A percentile compares a stretch with the other conserved stretches of the same genome.
Conservation (phyloP, 1,140 invertebrate species). For the Lanistes nyassanus region DNA sequence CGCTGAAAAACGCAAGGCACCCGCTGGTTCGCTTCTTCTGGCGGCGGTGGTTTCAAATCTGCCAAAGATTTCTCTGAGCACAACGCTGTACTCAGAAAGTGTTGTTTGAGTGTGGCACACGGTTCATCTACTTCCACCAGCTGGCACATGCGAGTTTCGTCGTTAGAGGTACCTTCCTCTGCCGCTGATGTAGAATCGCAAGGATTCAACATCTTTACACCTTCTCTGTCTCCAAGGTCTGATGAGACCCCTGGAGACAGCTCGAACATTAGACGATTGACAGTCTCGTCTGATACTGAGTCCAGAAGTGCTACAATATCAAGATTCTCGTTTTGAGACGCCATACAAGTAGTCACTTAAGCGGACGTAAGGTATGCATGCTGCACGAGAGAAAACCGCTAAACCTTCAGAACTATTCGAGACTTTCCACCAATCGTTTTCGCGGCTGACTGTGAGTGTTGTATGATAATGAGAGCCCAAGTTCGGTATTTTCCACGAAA, state of each 20-base stretch:
- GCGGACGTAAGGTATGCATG: background rate
- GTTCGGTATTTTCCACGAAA: background rate
- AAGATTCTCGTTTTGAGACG: background rate
- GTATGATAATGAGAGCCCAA: background rate
- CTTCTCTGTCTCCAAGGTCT: conserved; percentile 1
- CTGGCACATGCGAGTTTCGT: background rate
- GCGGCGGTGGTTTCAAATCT: background rate
- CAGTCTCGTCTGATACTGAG: conserved; percentile 10
- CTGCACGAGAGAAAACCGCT: background rate
- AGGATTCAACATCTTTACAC: background rate
- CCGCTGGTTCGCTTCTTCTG: background rate
- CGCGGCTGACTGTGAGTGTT: background rate
- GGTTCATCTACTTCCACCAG: background rate
- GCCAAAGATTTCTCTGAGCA: background rate
- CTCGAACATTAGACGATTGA: background rate
- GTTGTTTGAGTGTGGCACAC: background rate
- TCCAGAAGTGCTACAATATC: background rate
- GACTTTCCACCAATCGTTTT: background rate
- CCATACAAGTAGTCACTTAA: background rate
- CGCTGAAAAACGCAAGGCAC: background rate
- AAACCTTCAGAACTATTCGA: background rate
- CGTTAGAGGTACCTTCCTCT: background rate
- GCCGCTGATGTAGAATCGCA: background rate
- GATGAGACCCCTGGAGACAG: background rate
- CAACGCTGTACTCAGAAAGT: background rate